Evolutionary conservation across 2,888 invertebrate genomes (phyloP).

Genomic region (Siphlonurus alternatus): DNA sequence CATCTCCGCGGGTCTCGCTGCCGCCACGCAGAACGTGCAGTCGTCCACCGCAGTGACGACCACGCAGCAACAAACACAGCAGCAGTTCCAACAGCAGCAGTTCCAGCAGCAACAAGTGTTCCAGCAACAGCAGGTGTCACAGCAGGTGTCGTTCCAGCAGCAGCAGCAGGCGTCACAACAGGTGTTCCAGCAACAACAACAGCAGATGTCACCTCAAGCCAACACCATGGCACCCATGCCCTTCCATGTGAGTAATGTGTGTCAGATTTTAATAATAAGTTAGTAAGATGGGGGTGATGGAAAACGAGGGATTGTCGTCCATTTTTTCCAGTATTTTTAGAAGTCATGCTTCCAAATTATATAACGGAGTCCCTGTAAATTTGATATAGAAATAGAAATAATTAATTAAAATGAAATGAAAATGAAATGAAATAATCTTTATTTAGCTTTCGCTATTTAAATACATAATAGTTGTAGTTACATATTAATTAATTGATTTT

Average conservation of each 20-base stretch:
- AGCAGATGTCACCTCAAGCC: conserved; percentile 19
- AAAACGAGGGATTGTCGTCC: not conserved
- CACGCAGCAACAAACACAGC: conserved; percentile 33
- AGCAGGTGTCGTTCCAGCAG: conserved; percentile 4
- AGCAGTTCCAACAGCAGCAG: conserved; percentile 6
- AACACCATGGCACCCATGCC: conserved; percentile 39
- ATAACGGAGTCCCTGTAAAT: no score
- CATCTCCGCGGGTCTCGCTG: conserved; percentile 49
- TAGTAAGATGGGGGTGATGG: not conserved
- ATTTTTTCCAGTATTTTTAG: no score
- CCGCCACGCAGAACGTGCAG: not conserved
- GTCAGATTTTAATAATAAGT: not conserved
- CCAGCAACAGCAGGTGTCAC: conserved; percentile 38
- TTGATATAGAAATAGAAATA: no score
- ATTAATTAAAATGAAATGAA: no score
- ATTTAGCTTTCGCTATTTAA: no score
- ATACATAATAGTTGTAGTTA: no score
- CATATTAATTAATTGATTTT: no score
- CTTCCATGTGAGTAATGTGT: conserved; percentile 44
- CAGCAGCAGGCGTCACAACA: conserved; percentile 33
- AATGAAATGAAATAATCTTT: no score
- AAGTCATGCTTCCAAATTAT: no score
- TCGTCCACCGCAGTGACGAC: conserved; percentile 1
- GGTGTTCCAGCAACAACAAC: conserved; percentile 6
- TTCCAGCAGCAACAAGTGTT: conserved; percentile 22